Evolutionary conservation across 2,797 vertebrate genomes (phyloP).

Genomic region (Eulemur coronatus): DNA sequence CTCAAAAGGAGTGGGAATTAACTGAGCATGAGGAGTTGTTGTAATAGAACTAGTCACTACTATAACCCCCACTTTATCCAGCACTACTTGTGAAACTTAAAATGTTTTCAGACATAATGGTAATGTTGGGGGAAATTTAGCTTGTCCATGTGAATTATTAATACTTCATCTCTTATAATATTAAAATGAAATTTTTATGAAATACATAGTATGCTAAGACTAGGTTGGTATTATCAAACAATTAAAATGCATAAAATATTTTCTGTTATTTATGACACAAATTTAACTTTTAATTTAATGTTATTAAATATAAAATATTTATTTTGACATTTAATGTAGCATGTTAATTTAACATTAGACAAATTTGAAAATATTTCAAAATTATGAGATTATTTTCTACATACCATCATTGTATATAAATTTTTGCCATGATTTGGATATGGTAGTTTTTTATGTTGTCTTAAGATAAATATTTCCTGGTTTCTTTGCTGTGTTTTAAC

Average conservation of each 20-base stretch:
- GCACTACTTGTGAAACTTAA: neutral
- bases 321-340: constrained; percentile 26
- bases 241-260: neutral
- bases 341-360: constrained; percentile 20
- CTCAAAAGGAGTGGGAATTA: neutral
- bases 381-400: neutral
- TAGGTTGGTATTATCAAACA: constrained; percentile 26
- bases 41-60: neutral
- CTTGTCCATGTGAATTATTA: constrained; percentile 20
- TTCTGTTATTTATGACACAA: constrained; percentile 14
- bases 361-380: constrained; percentile 19
- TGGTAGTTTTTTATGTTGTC: constrained; percentile 2
- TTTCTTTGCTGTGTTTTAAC: neutral
- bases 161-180: neutral
- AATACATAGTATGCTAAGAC: neutral
- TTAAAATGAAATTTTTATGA: constrained; percentile 30
- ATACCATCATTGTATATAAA: neutral
- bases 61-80: neutral
- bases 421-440: constrained; percentile 9
- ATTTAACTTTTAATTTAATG: constrained; percentile 6
- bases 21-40: neutral
- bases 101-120: neutral
- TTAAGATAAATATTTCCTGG: neutral
- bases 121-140: neutral
- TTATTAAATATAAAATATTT: neutral